Evolutionary conservation across 1,140 invertebrate species (phyloP).

Genomic region (Hylyphantes graminicola): DNA sequence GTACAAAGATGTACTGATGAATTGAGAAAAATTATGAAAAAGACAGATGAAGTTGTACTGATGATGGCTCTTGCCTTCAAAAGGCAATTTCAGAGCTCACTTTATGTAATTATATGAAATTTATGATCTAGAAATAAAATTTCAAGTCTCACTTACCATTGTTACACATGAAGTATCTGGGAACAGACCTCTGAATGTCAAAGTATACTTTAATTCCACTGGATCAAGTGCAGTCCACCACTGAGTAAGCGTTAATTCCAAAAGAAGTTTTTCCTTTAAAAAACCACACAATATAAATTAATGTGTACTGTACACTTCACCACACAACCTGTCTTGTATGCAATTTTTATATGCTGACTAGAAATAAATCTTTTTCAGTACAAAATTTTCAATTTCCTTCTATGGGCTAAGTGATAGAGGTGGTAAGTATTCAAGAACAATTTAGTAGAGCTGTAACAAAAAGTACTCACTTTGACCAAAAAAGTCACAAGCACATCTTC

Average conservation of each 20-base stretch:
- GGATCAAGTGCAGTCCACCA: conserved; percentile 93
- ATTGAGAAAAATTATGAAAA: too few relatives aligned
- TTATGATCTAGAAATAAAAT: too few relatives aligned
- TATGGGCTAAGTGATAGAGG: not conserved
- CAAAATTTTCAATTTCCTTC: not conserved
- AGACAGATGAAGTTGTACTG: too few relatives aligned
- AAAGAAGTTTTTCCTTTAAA: conserved; percentile 76
- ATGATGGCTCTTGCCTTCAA: too few relatives aligned
- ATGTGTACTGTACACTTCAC: too few relatives aligned
- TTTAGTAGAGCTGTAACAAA: too few relatives aligned
- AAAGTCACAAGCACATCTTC: conserved; percentile 77
- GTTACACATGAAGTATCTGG: conserved; percentile 68
- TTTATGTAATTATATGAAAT: too few relatives aligned
- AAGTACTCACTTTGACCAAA: conserved; percentile 75
- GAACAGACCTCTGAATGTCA: conserved; percentile 86
- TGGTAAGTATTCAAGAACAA: not conserved
- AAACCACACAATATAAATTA: not conserved
- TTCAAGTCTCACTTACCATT: conserved; percentile 65
- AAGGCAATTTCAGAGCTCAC: too few relatives aligned
- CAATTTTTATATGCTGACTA: not conserved
- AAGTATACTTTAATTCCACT: conserved; percentile 77
- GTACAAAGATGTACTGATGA: too few relatives aligned
- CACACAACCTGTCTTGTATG: not conserved
- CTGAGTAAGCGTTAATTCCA: conserved; percentile 91
- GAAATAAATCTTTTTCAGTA: not conserved